A percentile compares a stretch with the other conserved stretches of the same genome.
phyloP scores from a whole-genome alignment of 1,140 invertebrate species.

The Onthophagus taurus region DNA sequence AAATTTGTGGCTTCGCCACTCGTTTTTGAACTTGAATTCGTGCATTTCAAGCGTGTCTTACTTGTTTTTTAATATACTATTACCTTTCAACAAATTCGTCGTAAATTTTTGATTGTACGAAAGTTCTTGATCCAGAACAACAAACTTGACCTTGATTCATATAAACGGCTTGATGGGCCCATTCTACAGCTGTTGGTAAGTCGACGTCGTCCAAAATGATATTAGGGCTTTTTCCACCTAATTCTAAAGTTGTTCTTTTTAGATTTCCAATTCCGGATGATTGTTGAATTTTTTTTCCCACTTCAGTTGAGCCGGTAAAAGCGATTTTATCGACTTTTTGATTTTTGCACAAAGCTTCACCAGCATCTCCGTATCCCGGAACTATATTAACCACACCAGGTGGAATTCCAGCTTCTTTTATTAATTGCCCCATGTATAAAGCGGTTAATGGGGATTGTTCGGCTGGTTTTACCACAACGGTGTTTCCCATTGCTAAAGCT shows the following conservation, averaged over 20 bases:
- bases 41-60: no score
- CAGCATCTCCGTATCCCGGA: slow-evolving; percentile 80
- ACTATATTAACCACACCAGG: slow-evolving; percentile 81
- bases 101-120: slow-evolving; percentile 88
- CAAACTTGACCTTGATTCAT: slow-evolving; percentile 76
- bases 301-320: slow-evolving; percentile 79
- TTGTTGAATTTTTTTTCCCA: slow-evolving; percentile 78
- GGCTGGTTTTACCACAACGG: slow-evolving; percentile 87
- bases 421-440: slow-evolving; percentile 77
- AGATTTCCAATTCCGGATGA: slow-evolving; percentile 69
- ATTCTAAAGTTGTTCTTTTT: slow-evolving; percentile 84
- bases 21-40: no score
- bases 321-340: slow-evolving; percentile 58
- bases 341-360: slow-evolving; percentile 56
- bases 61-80: slow-evolving; percentile 1
- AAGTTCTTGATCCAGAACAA: slow-evolving; percentile 73
- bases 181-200: slow-evolving; percentile 68
- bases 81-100: slow-evolving; percentile 91
- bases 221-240: slow-evolving; percentile 93
- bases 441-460: slow-evolving; percentile 95
- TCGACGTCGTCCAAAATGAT: slow-evolving; percentile 83
- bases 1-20: no score
- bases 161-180: slow-evolving; percentile 72
- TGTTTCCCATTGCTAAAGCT: slow-evolving; percentile 66
- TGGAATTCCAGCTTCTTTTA: slow-evolving; percentile 81